A percentile compares a stretch with the other conserved stretches of the same genome.
phyloP scores from a whole-genome alignment of 2,888 invertebrate genomes.

The Eretmocerus hayati region DNA sequence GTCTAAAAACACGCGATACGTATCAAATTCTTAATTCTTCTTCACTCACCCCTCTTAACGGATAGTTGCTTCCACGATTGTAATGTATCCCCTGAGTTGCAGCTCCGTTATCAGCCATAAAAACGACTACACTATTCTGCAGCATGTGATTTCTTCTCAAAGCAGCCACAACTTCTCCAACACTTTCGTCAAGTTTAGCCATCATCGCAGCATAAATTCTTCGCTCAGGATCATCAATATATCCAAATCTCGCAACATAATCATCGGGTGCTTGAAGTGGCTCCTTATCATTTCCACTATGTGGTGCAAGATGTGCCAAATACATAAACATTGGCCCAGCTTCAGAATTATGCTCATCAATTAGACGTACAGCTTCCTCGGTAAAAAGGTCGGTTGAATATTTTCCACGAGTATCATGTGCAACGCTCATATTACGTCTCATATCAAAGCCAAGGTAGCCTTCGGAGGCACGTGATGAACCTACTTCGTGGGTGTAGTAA shows the following conservation, averaged over 20 bases:
- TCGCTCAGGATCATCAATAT: slow-evolving; percentile 61
- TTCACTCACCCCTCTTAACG: slow-evolving; percentile 65
- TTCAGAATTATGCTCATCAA: slow-evolving; percentile 46
- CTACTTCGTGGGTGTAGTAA: slow-evolving; percentile 60
- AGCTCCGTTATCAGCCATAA: slow-evolving; percentile 84
- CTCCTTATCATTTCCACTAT: slow-evolving; percentile 57
- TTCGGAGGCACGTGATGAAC: slow-evolving; percentile 19
- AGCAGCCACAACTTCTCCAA: slow-evolving; percentile 68
- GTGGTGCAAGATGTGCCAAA: slow-evolving; percentile 62
- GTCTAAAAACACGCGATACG: not conserved
- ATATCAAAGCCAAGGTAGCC: slow-evolving; percentile 54
- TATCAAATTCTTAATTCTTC: no score
- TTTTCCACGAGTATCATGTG: slow-evolving; percentile 52
- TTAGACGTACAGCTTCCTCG: slow-evolving; percentile 57
- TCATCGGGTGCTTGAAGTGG: slow-evolving; percentile 68
- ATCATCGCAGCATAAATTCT: slow-evolving; percentile 78
- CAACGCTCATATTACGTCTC: slow-evolving; percentile 53
- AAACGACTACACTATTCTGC: slow-evolving; percentile 75
- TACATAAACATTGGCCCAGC: slow-evolving; percentile 60
- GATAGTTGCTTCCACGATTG: slow-evolving; percentile 74
- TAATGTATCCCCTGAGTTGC: slow-evolving; percentile 64
- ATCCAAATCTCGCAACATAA: slow-evolving; percentile 59
- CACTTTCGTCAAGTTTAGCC: slow-evolving; percentile 74
- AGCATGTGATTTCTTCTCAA: slow-evolving; percentile 62
- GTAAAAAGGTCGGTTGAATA: slow-evolving; percentile 65